Evolutionary conservation across 2,113 vertebrate species (phyloP).

Genomic region (Lepus europaeus): DNA sequence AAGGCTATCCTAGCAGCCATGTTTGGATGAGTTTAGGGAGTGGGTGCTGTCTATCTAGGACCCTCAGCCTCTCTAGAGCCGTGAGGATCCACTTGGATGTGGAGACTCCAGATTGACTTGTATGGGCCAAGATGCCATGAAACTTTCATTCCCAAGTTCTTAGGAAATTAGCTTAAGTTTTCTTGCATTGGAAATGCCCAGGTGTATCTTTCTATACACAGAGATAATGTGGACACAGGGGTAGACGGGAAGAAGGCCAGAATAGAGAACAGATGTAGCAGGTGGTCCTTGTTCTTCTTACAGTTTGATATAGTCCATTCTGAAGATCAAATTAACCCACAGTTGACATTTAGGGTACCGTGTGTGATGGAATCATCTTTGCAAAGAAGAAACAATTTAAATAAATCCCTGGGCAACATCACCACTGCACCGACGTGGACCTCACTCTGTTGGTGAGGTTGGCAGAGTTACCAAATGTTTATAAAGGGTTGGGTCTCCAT

Average conservation of each 20-base stretch:
- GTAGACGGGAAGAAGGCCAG: neutral
- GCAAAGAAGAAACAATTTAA: too few relatives aligned
- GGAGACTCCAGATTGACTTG: neutral
- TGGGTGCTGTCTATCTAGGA: accelerated
- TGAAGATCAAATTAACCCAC: neutral
- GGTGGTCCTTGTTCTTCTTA: neutral
- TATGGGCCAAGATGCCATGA: neutral
- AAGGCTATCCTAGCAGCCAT: accelerated
- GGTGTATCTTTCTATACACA: too few relatives aligned
- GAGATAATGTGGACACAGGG: neutral
- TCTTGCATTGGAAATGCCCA: neutral
- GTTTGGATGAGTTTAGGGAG: neutral
- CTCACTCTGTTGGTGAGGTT: too few relatives aligned
- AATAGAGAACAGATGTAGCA: neutral
- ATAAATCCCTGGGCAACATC: neutral
- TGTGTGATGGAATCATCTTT: too few relatives aligned
- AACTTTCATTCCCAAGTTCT: too few relatives aligned
- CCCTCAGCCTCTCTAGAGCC: neutral
- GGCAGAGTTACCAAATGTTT: too few relatives aligned
- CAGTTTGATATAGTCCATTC: neutral
- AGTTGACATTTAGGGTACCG: neutral
- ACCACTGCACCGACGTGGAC: neutral
- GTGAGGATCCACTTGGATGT: accelerated
- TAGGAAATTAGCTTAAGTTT: neutral
- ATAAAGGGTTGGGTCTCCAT: too few relatives aligned